A percentile compares a stretch with the other conserved stretches of the same genome.
Conservation (phyloP, 2,113 vertebrate species). For the Phaetusa simplex region DNA sequence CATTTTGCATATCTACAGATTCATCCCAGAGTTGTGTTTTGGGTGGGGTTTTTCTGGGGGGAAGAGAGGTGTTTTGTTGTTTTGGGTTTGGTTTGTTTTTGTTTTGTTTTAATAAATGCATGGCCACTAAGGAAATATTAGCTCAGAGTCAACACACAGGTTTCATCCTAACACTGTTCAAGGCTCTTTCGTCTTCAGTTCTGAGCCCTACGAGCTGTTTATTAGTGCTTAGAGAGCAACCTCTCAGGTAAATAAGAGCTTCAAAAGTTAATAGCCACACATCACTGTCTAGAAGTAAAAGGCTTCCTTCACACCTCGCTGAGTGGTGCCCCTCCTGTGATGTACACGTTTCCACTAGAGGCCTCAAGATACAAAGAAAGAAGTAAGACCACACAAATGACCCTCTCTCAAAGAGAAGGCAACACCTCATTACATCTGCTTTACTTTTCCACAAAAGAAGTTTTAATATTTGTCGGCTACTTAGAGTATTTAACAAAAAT, state of each 20-base stretch:
- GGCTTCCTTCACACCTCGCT: not conserved
- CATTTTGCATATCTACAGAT: not conserved
- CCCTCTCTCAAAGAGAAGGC: not conserved
- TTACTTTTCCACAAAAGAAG: not conserved
- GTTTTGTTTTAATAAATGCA: not conserved
- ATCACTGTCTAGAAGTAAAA: not conserved
- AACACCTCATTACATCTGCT: not conserved
- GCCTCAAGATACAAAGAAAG: not conserved
- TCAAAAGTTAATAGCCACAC: not conserved
- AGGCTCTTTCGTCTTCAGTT: not conserved
- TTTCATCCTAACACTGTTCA: not conserved
- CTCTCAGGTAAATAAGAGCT: not conserved
- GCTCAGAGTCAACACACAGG: not conserved
- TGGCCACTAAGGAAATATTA: not conserved
- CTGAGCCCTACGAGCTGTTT: not conserved
- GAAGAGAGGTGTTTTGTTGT: not conserved
- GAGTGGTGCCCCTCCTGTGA: not conserved
- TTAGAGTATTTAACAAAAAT: not conserved
- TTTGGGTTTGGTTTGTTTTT: not conserved
- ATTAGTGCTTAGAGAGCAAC: not conserved
- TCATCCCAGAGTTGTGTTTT: not conserved
- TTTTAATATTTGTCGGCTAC: not conserved
- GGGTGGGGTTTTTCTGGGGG: too few relatives aligned
- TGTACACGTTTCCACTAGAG: not conserved
- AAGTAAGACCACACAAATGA: not conserved